phyloP scores from a whole-genome alignment of 1,140 invertebrate genomes.

The Drosophila tani region DNA sequence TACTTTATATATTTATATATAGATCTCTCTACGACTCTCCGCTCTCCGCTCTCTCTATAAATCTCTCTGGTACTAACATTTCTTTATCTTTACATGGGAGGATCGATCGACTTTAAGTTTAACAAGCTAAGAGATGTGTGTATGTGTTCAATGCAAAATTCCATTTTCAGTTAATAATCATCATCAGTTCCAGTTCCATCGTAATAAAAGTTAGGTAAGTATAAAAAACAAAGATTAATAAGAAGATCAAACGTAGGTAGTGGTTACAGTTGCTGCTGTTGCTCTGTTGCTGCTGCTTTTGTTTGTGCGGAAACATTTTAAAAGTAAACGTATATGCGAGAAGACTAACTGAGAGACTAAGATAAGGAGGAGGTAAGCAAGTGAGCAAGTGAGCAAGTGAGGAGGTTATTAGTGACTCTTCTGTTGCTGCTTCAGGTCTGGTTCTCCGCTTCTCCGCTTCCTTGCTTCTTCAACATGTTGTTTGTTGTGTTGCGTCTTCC shows the following conservation, averaged over 20 bases:
- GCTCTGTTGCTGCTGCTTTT: slow-evolving; percentile 10
- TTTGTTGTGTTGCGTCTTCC: slow-evolving; percentile 21
- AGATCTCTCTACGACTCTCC: slow-evolving; percentile 35
- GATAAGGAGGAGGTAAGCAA: slow-evolving; percentile 16
- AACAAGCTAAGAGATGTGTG: slow-evolving; percentile 36
- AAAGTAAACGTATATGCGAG: slow-evolving; percentile 48
- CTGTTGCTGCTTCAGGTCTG: not conserved
- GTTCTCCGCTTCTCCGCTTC: slow-evolving; percentile 10
- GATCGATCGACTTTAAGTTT: slow-evolving; percentile 39
- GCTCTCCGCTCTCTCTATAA: slow-evolving; percentile 1
- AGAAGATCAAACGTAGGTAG: slow-evolving; percentile 45
- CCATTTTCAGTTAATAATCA: slow-evolving; percentile 42
- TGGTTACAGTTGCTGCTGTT: slow-evolving; percentile 27
- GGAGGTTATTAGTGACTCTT: slow-evolving; percentile 28
- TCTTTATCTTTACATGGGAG: slow-evolving; percentile 40
- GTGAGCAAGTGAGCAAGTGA: slow-evolving; percentile 37
- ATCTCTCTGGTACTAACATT: slow-evolving; percentile 32
- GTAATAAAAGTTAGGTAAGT: slow-evolving; percentile 34
- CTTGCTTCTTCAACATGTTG: slow-evolving; percentile 7
- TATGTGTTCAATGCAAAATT: slow-evolving; percentile 37
- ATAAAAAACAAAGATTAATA: slow-evolving; percentile 40
- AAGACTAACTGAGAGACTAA: slow-evolving; percentile 41
- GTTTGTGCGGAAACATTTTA: slow-evolving; percentile 50
- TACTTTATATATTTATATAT: slow-evolving; percentile 57
- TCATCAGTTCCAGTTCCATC: slow-evolving; percentile 35